A percentile compares a stretch with the other conserved stretches of the same genome.
Conservation (phyloP, 2,888 invertebrate species). For the Plebejus argus region DNA sequence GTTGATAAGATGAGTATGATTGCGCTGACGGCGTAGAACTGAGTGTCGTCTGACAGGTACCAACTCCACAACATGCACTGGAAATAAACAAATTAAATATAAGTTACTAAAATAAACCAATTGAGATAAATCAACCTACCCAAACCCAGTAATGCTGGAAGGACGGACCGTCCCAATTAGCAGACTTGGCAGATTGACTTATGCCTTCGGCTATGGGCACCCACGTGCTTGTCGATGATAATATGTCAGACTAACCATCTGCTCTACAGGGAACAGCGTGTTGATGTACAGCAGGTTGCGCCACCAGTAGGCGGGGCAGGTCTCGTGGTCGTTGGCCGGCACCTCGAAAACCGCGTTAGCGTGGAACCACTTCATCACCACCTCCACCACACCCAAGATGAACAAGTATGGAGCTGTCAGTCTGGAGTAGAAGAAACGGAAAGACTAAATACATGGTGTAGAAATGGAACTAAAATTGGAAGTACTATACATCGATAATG, state of each 20-base stretch:
- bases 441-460: background rate
- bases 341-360: conserved; percentile 92
- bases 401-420: conserved; percentile 91
- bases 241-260: conserved; percentile 83
- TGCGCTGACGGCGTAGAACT: conserved; percentile 91
- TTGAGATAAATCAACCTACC: no score
- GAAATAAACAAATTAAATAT: conserved; percentile 41
- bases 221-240: background rate
- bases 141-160: no score
- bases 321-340: conserved; percentile 89
- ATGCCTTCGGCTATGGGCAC: no score
- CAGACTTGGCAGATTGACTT: no score
- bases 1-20: conserved; percentile 90
- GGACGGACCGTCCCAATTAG: no score
- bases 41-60: conserved; percentile 93
- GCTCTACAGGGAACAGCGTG: conserved; percentile 90
- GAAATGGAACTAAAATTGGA: background rate
- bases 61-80: conserved; percentile 96
- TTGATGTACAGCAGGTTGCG: conserved; percentile 92
- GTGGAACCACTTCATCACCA: conserved; percentile 93
- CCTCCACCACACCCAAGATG: conserved; percentile 90
- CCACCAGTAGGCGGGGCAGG: conserved; percentile 94
- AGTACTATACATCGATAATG: background rate
- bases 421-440: conserved; percentile 59
- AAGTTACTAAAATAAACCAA: no score